Percentiles rank a stretch among this genome's conserved stretches.
Conservation (phyloP, 1,140 invertebrate genomes). For the Chrysoperla carnea region DNA sequence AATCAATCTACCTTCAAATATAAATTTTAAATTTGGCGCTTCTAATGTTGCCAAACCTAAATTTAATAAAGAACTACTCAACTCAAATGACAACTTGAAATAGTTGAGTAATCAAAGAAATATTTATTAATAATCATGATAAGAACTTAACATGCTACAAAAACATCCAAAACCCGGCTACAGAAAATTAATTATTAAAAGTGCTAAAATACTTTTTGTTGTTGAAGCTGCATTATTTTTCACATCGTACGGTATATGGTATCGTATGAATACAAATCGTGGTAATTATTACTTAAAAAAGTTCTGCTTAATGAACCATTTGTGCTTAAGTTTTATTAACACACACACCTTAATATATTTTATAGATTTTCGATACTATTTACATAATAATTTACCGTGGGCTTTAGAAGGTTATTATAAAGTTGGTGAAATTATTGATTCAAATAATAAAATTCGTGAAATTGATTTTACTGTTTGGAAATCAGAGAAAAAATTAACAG, state of each 20-base stretch:
- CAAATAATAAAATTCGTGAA: conserved; percentile 26
- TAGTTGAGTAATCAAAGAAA: no score
- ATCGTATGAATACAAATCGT: conserved; percentile 38
- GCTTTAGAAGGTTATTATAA: conserved; percentile 38
- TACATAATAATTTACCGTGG: conserved; percentile 36
- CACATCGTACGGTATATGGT: conserved; percentile 34
- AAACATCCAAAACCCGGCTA: conserved; percentile 32
- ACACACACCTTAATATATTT: background rate
- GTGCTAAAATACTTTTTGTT: conserved; percentile 28
- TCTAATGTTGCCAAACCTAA: no score
- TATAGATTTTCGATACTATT: conserved; percentile 37
- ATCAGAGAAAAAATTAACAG: conserved; percentile 23
- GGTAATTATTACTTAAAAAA: conserved; percentile 21
- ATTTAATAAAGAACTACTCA: no score
- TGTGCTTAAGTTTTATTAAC: background rate
- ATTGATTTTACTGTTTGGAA: conserved; percentile 30
- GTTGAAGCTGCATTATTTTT: conserved; percentile 31
- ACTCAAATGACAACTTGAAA: no score
- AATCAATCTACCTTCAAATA: no score
- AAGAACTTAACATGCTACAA: conserved; percentile 25
- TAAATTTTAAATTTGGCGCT: no score
- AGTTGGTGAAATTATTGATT: conserved; percentile 30
- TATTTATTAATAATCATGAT: no score
- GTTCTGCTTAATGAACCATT: background rate
- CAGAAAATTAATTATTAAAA: conserved; percentile 28